Percentiles rank a stretch among this genome's conserved stretches.
These are phyloP conservation scores for Drosophila kohkoa DNA, from an alignment of 1,140 invertebrate genomes.

Conservation along the genomic window DNA sequence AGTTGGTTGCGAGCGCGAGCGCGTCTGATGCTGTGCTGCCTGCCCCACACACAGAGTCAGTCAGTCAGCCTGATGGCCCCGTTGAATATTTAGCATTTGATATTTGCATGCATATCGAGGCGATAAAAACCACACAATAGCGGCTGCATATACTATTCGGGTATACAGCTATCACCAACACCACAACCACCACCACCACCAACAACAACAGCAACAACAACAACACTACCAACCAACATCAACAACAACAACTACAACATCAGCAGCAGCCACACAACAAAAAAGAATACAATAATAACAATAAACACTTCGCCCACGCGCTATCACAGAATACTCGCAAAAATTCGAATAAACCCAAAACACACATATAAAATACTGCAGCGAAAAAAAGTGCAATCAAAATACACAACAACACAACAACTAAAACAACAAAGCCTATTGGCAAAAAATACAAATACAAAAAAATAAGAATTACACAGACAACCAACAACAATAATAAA, in stretches of 20 bases:
- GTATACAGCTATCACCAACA: conserved; percentile 40
- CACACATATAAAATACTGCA: conserved; percentile 52
- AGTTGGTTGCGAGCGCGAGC: conserved; percentile 77
- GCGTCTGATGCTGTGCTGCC: conserved; percentile 63
- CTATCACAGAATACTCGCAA: conserved; percentile 30
- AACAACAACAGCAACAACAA: conserved; percentile 44
- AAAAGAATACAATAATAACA: conserved; percentile 40
- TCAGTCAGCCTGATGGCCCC: conserved; percentile 46
- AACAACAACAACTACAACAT: conserved; percentile 33
- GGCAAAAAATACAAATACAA: conserved; percentile 22
- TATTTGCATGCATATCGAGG: conserved; percentile 69
- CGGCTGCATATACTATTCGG: conserved; percentile 57
- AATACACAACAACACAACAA: conserved; percentile 41
- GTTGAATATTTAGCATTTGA: conserved; percentile 64
- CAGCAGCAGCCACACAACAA: conserved; percentile 15
- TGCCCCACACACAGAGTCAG: conserved; percentile 41
- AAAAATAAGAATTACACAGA: conserved; percentile 35
- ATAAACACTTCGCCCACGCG: conserved; percentile 39
- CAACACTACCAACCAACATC: conserved; percentile 39
- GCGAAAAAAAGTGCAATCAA: conserved; percentile 62
- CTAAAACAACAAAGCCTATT: conserved; percentile 20
- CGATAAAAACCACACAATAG: conserved; percentile 55
- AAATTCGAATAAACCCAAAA: conserved; percentile 51
- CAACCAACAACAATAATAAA: neutral
- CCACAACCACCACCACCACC: conserved; percentile 25